Evolutionary conservation across 2,888 invertebrate species (phyloP).

Genomic region (Patella pellucida): DNA sequence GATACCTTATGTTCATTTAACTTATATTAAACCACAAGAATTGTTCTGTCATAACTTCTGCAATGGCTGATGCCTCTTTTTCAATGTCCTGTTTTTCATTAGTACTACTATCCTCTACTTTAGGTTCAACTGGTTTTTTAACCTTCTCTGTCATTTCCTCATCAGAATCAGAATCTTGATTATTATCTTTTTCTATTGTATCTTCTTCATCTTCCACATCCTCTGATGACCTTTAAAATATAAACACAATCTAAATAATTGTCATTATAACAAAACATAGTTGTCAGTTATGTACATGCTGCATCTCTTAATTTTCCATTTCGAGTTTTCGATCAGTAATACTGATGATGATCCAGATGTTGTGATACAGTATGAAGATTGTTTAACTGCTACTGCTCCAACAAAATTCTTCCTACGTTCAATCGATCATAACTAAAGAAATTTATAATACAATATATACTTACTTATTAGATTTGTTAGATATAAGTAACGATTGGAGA

Average conservation of each 20-base stretch:
- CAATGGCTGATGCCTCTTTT: background rate
- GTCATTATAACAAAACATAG: too few species aligned
- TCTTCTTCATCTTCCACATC: background rate
- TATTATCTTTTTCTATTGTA: background rate
- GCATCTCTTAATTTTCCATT: too few species aligned
- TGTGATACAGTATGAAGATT: too few species aligned
- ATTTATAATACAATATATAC: background rate
- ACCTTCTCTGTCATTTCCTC: background rate
- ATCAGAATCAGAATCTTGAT: slow-evolving; percentile 13
- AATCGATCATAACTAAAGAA: background rate
- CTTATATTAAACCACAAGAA: background rate
- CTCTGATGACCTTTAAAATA: background rate
- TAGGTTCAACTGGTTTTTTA: background rate
- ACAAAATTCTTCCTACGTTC: too few species aligned
- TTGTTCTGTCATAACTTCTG: background rate
- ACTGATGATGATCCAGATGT: too few species aligned
- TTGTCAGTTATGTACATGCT: too few species aligned
- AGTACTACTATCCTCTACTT: background rate
- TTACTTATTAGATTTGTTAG: slow-evolving; percentile 26
- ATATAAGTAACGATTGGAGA: slow-evolving; percentile 42
- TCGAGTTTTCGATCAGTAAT: too few species aligned
- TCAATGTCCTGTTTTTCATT: background rate
- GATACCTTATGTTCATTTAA: background rate
- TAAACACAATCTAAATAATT: too few species aligned
- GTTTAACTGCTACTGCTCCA: too few species aligned